Conservation (phyloP, 2,797 vertebrate genomes). For the Sarcoramphus papa region DNA sequence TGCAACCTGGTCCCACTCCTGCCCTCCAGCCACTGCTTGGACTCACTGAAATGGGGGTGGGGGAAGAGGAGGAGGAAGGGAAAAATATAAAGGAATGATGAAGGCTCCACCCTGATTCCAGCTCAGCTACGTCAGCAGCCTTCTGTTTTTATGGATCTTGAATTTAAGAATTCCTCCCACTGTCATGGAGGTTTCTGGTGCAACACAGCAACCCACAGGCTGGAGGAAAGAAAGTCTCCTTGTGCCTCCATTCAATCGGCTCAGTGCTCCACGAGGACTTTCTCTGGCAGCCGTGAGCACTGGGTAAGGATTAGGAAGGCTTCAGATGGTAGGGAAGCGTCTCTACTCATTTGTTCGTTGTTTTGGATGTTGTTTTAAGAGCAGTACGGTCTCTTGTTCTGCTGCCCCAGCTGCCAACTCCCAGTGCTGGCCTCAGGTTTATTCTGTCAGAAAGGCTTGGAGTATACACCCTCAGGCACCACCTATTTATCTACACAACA, state of each 20-base stretch:
- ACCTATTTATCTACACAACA: slow-evolving; percentile 13
- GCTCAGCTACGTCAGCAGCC: not conserved
- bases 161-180: not conserved
- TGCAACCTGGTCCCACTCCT: not conserved
- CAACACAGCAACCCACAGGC: not conserved
- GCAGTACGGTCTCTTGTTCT: not conserved
- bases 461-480: not conserved
- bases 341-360: not conserved
- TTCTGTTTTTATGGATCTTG: not conserved
- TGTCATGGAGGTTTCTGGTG: not conserved
- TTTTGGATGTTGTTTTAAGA: slow-evolving; percentile 15
- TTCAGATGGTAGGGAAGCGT: not conserved
- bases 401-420: not conserved
- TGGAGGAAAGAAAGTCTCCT: not conserved
- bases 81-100: not conserved
- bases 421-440: not conserved
- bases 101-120: not conserved
- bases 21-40: not conserved
- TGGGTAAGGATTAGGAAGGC: not conserved
- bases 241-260: not conserved
- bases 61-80: not conserved
- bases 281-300: not conserved
- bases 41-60: not conserved
- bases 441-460: not conserved
- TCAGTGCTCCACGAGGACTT: not conserved